Conservation (phyloP, 2,888 invertebrate genomes). For the Flexamia atlantica region DNA sequence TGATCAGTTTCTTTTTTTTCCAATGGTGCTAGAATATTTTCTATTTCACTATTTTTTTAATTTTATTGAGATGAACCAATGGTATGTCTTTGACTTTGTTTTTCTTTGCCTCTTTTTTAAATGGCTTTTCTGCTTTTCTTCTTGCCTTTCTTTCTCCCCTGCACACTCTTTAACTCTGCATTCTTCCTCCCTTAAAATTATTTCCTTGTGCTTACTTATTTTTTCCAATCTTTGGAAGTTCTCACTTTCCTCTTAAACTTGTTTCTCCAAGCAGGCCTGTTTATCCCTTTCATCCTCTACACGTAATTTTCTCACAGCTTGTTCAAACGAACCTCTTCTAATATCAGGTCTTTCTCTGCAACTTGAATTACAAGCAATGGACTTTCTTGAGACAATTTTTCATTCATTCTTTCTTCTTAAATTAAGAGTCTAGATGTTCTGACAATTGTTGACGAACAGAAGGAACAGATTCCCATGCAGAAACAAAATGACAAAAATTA, state of each 20-base stretch:
- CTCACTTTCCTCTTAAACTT: conserved; percentile 66
- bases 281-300: conserved; percentile 78
- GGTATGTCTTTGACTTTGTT: conserved; percentile 61
- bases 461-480: no score
- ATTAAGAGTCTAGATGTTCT: no score
- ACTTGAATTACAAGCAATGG: no score
- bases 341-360: conserved; percentile 78
- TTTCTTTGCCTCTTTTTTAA: conserved; percentile 63
- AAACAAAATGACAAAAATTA: no score
- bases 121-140: conserved; percentile 72
- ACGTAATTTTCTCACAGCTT: conserved; percentile 78
- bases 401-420: no score
- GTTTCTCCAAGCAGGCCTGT: conserved; percentile 60
- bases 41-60: conserved; percentile 67
- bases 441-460: no score
- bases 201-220: conserved; percentile 64
- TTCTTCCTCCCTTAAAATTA: conserved; percentile 69
- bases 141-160: conserved; percentile 68
- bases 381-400: no score
- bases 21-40: conserved; percentile 72
- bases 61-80: not conserved
- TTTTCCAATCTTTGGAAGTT: conserved; percentile 63
- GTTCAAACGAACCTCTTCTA: conserved; percentile 82
- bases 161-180: conserved; percentile 65
- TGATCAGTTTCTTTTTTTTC: conserved; percentile 69